Evolutionary conservation across 2,888 invertebrate genomes (phyloP), one percentile per base, ranked within the genome.

Genomic region (Drosophila paracracens): DNA sequence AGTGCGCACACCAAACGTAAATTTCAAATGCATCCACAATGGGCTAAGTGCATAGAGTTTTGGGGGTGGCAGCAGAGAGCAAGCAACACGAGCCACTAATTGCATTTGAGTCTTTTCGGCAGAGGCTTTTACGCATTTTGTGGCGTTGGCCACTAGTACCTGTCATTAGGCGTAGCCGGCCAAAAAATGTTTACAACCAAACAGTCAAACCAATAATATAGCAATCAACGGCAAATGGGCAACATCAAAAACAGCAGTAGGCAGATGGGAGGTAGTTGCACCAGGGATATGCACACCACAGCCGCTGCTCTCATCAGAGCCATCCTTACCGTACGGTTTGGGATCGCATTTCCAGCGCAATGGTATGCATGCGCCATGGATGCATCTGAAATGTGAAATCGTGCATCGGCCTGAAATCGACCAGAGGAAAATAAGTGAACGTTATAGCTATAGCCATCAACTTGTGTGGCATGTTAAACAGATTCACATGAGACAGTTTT

Each of bases 271-370:
- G 8, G 16, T 46, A 16, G 8, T 25, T 25, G 25, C 25, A 27
- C 1, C 16, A 38, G 58, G 43, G 67, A 51, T 52, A 35, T 62
- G 91, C 93, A 93, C 91, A 94, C 94, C 93, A 91, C 95, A 95
- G 73, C 94, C 94, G 67, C 91, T 91, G 67, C 94, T 93, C 92
- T 95, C 95, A 91, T 95, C 95, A 67, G 94, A 94, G 66, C 94
- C 94, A 92, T 95, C 95, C 65, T 93, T 93, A 89, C 95, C 95
- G 89, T 95, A 95, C 36, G 92, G 91, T 68, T 94, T 94, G 43
- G 94, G 93, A 91, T 95, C 95, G 90, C 95, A 95, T 84, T 94
- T 94, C 94, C 94, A 95, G 69, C 94, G 93, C 82, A 93, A 92
- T 59, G 95, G 94, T 87, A 95, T 95, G 91, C 95, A 95, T 80